These are phyloP conservation scores for Thalpophila matura DNA, from an alignment of 2,888 invertebrate genomes.

Conservation along the genomic window DNA sequence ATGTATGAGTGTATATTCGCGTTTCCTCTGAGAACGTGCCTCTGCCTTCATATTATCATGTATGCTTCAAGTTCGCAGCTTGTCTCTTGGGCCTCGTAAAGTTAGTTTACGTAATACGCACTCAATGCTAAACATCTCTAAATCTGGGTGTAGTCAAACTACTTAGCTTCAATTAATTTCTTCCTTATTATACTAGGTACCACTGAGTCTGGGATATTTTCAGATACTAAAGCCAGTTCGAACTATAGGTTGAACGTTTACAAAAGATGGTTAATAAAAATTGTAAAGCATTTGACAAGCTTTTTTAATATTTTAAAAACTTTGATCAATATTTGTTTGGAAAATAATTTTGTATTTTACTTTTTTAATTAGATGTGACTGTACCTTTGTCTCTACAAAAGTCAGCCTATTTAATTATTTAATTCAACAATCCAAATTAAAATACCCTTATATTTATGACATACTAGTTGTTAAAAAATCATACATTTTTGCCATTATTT, in stretches of 20 bases:
- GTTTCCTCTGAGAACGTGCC: conserved; percentile 30
- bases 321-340: too few relatives aligned
- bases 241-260: too few relatives aligned
- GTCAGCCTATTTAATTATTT: too few relatives aligned
- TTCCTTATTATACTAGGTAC: neutral
- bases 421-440: too few relatives aligned
- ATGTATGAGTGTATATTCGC: conserved; percentile 28
- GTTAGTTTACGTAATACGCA: conserved; percentile 56
- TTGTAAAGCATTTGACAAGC: too few relatives aligned
- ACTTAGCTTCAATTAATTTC: conserved; percentile 4
- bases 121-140: conserved; percentile 34
- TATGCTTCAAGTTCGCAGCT: conserved; percentile 36
- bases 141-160: neutral
- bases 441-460: too few relatives aligned
- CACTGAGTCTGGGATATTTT: neutral
- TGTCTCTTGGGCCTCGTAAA: conserved; percentile 51
- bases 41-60: conserved; percentile 38
- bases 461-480: too few relatives aligned
- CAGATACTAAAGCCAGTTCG: neutral
- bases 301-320: too few relatives aligned
- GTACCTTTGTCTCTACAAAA: too few relatives aligned
- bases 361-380: too few relatives aligned
- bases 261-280: too few relatives aligned
- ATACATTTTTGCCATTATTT: neutral
- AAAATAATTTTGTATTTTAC: too few relatives aligned